These are phyloP conservation scores for Epinephelus malabaricus DNA, from an alignment of 2,797 vertebrate genomes.

Conservation along the genomic window DNA sequence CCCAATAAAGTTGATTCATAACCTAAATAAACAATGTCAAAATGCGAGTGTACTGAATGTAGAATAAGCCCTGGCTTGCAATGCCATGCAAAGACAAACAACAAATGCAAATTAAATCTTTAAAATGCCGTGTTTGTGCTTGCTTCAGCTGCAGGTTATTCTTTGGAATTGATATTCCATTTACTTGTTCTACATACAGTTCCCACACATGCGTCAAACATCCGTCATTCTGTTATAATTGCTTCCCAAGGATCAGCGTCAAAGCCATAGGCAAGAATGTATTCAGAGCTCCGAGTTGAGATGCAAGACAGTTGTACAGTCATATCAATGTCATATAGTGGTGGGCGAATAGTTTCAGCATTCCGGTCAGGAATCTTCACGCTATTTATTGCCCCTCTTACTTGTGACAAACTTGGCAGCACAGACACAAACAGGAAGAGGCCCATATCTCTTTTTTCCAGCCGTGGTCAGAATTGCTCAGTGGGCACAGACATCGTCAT, in stretches of 20 bases:
- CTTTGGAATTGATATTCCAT: neutral
- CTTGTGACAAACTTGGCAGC: conserved; percentile 24
- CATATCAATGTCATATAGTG: neutral
- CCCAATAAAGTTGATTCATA: conserved; percentile 34
- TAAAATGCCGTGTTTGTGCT: neutral
- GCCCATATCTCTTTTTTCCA: conserved; percentile 13
- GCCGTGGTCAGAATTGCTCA: conserved; percentile 22
- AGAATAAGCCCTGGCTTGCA: neutral
- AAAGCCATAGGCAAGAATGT: neutral
- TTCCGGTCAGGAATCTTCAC: neutral
- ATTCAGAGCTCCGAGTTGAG: neutral
- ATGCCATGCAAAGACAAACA: neutral
- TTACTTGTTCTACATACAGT: neutral
- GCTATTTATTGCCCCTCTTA: conserved; percentile 9
- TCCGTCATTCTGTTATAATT: neutral
- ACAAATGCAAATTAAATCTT: neutral
- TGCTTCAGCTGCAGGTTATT: neutral
- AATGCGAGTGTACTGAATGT: neutral
- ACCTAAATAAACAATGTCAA: conserved; percentile 20
- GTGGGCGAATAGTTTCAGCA: neutral
- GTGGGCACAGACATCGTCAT: conserved; percentile 11
- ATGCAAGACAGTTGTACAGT: neutral
- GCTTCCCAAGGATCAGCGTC: neutral
- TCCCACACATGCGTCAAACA: neutral
- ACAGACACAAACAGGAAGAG: conserved; percentile 31